These are phyloP conservation scores for Drosophila flavopinicola DNA, from an alignment of 2,888 invertebrate species.

Conservation along the genomic window DNA sequence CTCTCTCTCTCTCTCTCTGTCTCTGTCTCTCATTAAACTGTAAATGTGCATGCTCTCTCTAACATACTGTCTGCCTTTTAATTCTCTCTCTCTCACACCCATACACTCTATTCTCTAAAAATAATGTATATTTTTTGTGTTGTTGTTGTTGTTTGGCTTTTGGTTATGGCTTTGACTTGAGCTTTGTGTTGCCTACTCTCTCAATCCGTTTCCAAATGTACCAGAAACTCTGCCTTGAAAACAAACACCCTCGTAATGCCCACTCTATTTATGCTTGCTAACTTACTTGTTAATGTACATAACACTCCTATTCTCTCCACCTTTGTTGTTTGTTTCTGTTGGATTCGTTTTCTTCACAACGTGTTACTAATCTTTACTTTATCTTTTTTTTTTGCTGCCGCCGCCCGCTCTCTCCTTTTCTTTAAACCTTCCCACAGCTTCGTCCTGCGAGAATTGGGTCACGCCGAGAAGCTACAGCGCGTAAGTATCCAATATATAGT, in stretches of 20 bases:
- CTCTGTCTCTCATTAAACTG: constrained; percentile 15
- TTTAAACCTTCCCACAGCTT: constrained; percentile 86
- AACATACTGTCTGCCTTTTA: neutral
- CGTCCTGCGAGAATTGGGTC: constrained; percentile 89
- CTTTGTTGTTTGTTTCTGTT: constrained; percentile 8
- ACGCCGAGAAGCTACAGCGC: constrained; percentile 87
- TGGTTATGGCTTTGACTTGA: constrained; percentile 46
- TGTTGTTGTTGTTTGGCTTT: no score
- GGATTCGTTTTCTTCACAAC: neutral
- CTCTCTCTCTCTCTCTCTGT: constrained; percentile 11
- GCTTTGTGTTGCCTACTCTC: constrained; percentile 42
- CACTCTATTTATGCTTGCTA: constrained; percentile 18
- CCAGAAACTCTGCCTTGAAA: neutral
- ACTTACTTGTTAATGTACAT: constrained; percentile 14
- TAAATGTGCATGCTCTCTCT: constrained; percentile 28
- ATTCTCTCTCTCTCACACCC: constrained; percentile 1
- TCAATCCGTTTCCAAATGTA: neutral
- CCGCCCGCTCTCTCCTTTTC: neutral
- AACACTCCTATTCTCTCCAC: neutral
- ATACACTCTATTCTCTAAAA: constrained; percentile 1
- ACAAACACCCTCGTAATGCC: neutral
- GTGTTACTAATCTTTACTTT: constrained; percentile 20
- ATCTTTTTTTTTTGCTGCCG: constrained; percentile 8
- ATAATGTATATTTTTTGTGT: constrained; percentile 1
- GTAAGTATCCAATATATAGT: constrained; percentile 86